Base-by-base conservation (phyloP, 2,797 vertebrate genomes). In the Anas georgica region DNA sequence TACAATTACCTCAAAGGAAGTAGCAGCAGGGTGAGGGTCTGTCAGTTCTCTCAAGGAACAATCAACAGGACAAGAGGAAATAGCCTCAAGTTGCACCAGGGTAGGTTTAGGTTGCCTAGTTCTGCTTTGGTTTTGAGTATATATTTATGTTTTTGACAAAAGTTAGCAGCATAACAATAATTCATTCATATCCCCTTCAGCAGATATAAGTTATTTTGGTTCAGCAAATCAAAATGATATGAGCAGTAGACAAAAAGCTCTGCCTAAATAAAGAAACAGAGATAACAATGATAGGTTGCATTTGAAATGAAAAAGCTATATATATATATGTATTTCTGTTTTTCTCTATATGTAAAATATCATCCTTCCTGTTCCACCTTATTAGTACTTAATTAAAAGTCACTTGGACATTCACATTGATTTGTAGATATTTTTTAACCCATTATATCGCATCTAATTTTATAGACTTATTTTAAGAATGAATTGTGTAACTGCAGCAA, bases 151-250 rank as follows among this genome's bases (percentile, higher is more conserved):
- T 83, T 62, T 90, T 90, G 83, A 59, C 62, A 90, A 94, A 94
- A 97, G 67, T 94, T 88, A 95, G 54, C 18, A 95, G 17, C 77
- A 45, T 76, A 96, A 92, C 23, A 52, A 50, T 83, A 96, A 97
- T 68, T 59, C 43, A 56, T 87, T 93, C 50, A 83, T 92, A 95
- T 75, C 64, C 80, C 91, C 70, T 95, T 95, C 78, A 95, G 93
- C 83, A 95, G 22, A 79, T 84, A 93, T 23, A 73, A 75, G 56
- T 87, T 94, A 90, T 66, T 83, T 96, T 91, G 39, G 41, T 80
- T 88, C 33, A 90, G 54, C 26, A 96, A 92, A 96, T 82, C 76
- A 89, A 86, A 96, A 60, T 58, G 64, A 64, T 67, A 39, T 91
- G 62, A 83, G 46, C 52, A 93, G 52, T 37, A 91, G 68, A 92